Evolutionary conservation across 2,797 vertebrate species (phyloP).

Genomic region (Pteronotus mesoamericanus): DNA sequence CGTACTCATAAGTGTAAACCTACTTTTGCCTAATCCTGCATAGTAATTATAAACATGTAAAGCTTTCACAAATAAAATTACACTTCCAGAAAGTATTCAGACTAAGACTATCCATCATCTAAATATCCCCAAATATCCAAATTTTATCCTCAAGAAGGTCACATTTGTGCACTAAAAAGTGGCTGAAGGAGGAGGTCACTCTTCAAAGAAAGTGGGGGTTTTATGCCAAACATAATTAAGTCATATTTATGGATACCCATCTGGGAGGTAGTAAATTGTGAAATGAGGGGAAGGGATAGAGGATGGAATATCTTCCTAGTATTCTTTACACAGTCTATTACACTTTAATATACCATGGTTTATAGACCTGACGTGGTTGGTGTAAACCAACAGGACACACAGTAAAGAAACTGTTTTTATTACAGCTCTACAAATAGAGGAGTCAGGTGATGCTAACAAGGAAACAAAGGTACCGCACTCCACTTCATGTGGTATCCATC

Average conservation of each 20-base stretch:
- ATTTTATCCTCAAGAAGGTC: not conserved
- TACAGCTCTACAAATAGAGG: constrained; percentile 50
- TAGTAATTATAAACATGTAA: not conserved
- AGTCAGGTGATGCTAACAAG: constrained; percentile 22
- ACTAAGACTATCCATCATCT: not conserved
- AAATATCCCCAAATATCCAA: not conserved
- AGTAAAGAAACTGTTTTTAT: constrained; percentile 55
- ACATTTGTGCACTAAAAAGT: not conserved
- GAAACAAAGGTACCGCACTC: constrained; percentile 41
- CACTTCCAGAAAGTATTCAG: not conserved
- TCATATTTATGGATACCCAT: constrained; percentile 25
- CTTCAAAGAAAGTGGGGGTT: constrained; percentile 43
- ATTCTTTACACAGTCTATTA: constrained; percentile 66
- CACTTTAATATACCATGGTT: constrained; percentile 68
- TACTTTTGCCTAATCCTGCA: not conserved
- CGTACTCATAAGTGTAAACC: not conserved
- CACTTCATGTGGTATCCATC: not conserved
- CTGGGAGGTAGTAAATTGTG: constrained; percentile 29
- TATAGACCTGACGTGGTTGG: constrained; percentile 62
- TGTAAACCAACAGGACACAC: constrained; percentile 53
- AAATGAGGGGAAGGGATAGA: constrained; percentile 35
- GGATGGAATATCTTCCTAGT: constrained; percentile 36
- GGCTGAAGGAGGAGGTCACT: not conserved
- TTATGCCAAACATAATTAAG: constrained; percentile 49
- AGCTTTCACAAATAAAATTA: not conserved